Evolutionary conservation across 1,140 invertebrate species (phyloP).

Genomic region (Drosophila asahinai): DNA sequence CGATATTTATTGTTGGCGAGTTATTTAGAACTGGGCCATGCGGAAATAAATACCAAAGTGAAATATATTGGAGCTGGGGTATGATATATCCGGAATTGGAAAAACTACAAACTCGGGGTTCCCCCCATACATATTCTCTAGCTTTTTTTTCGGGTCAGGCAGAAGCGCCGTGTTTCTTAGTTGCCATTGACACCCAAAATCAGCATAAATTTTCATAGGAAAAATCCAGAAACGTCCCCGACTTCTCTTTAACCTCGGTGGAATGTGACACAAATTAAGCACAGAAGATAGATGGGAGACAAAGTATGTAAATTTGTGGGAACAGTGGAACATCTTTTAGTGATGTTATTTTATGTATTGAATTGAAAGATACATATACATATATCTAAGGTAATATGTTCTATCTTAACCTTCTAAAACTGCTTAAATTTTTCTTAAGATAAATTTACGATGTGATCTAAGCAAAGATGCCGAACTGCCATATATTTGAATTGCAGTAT

Average conservation of each 20-base stretch:
- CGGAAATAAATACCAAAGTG: constrained; percentile 65
- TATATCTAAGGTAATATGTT: neutral
- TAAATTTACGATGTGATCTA: too few species aligned
- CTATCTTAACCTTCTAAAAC: neutral
- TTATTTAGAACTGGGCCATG: constrained; percentile 63
- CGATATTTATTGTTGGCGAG: constrained; percentile 65
- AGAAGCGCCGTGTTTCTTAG: neutral
- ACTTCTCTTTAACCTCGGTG: constrained; percentile 12
- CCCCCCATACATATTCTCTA: neutral
- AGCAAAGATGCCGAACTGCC: too few species aligned
- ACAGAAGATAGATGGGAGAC: constrained; percentile 9
- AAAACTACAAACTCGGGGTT: constrained; percentile 22
- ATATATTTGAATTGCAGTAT: too few species aligned
- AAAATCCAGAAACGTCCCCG: constrained; percentile 33
- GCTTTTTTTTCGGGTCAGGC: neutral
- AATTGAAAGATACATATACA: too few species aligned
- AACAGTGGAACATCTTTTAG: constrained; percentile 6
- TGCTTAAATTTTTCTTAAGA: neutral
- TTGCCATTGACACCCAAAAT: constrained; percentile 44
- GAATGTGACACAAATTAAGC: constrained; percentile 50
- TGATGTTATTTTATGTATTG: too few species aligned
- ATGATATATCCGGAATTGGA: constrained; percentile 45
- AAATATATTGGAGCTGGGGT: constrained; percentile 39
- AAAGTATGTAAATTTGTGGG: neutral
- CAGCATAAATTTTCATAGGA: constrained; percentile 46